Evolutionary conservation across 1,140 invertebrate species (phyloP), one percentile per base, ranked within the genome.

Genomic region (Contarinia nasturtii): DNA sequence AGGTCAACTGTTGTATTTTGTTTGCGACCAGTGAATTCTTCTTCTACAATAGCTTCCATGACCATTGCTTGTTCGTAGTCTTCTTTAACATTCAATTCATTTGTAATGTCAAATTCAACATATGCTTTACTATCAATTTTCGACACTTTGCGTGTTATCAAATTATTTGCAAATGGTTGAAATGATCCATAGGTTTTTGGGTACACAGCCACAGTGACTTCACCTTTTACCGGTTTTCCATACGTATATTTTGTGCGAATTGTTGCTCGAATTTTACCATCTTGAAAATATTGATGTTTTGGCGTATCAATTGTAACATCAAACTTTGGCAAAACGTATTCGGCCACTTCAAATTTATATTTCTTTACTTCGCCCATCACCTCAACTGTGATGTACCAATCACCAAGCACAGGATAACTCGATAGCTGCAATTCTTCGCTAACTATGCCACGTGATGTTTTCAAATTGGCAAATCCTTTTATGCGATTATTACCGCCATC

Each of bases 261-360:
- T 20, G 80, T 83, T 5, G 80, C 80, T 2, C 70, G 69, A 20
- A 94, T 75, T 51, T 77, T 76, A 19, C 79, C 79, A 51, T 89
- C 80, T 54, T 81, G 83, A 59, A 91, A 90, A 7, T 85, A 80
- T 1, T 81, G 72, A 61, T 89, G 84, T 49, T 79, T 71, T 1
- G 87, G 82, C 1, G 86, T 75, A 44, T 85, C 74, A 19, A 95
- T 76, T 0, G 79, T 75, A 19, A 97, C 82, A 56, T 92, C 77
- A 66, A 92, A 96, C 55, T 93, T 90, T 0, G 90, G 90, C 27
- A 90, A 64, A 41, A 96, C 81, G 59, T 95, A 96, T 67, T 95
- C 86, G 1, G 89, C 82, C 5, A 64, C 57, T 47, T 64, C 61
- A 43, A 64, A 64, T 1, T 51, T 56, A 21, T 60, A 52, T 1